A percentile compares a stretch with the other conserved stretches of the same genome.
Evolutionary conservation across 35 echinoderm and acorn worm genomes (phyloP).

Genomic region (Heliocidaris erythrogramma): DNA sequence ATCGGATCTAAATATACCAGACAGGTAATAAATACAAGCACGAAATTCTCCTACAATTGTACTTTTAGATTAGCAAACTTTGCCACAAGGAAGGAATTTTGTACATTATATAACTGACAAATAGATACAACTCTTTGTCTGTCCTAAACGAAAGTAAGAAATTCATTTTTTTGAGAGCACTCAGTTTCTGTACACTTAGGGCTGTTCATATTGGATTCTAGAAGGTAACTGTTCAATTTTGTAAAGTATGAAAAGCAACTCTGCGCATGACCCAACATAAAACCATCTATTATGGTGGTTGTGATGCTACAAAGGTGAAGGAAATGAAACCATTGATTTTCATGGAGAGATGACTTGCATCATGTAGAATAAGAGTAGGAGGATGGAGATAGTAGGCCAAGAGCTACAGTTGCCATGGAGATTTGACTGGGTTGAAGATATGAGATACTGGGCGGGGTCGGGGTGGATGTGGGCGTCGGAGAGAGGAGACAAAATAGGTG

Average conservation of each 20-base stretch:
- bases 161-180: background rate
- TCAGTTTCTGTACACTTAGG: background rate
- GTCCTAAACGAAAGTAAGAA: background rate
- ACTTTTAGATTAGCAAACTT: background rate
- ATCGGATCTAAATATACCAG: background rate
- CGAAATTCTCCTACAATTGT: too few relatives aligned
- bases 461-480: background rate
- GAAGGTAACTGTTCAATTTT: background rate
- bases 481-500: conserved; percentile 6
- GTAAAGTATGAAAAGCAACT: background rate
- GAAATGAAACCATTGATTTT: background rate
- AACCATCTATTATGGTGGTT: background rate
- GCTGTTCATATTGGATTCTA: background rate
- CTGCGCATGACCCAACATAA: background rate
- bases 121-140: background rate
- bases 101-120: background rate
- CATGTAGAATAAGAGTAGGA: background rate
- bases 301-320: background rate
- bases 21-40: too few relatives aligned
- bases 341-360: background rate
- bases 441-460: background rate
- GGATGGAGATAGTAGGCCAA: background rate
- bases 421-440: background rate
- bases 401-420: background rate
- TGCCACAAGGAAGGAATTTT: background rate